Evolutionary conservation across 2,888 invertebrate species (phyloP), one percentile per base, ranked within the genome.

Genomic region (Lithophane ornitopus): DNA sequence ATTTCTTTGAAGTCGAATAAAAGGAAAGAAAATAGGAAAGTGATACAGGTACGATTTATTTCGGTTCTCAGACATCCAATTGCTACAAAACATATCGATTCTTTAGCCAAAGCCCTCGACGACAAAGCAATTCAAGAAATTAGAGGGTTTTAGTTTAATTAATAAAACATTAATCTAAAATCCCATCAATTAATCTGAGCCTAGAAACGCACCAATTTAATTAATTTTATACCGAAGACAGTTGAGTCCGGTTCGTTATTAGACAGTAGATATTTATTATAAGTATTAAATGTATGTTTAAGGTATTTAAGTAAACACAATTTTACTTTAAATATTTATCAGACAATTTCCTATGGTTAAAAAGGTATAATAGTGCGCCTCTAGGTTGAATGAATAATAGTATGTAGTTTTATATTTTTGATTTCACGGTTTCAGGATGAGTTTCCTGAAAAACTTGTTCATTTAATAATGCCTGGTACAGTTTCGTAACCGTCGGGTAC

Each of bases 371-470:
- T 19, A 41, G 52, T 61, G 59, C 26, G 22, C 22, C 9, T 66
- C 34, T 44, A 52, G 28, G 11, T 46, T 41, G 3, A 44, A 44
- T 58, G 2, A 54, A 56, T 59, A 34, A 41, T 1, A 19, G 3
- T 39, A 16, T 1, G 6, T 61, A 0, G 54, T 71, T 75, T 76
- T 44, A 62, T 34, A 85, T 82, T 75, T 78, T 71, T 49, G 76
- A 52, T 87, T 91, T 92, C 19, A 93, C 74, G 8, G 80, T 88
- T 71, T 88, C 84, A 0, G 96, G 96, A 80, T 95, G 96, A 19
- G 95, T 95, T 76, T 92, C 89, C 71, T 89, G 85, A 81, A 96
- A 94, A 28, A 93, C 70, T 72, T 93, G 87, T 85, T 95, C 93
- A 62, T 93, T 91, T 65, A 94, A 82, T 74, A 97, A 89, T 41